Conservation (phyloP, 1,140 invertebrate species). For the Drosophila tristis region DNA sequence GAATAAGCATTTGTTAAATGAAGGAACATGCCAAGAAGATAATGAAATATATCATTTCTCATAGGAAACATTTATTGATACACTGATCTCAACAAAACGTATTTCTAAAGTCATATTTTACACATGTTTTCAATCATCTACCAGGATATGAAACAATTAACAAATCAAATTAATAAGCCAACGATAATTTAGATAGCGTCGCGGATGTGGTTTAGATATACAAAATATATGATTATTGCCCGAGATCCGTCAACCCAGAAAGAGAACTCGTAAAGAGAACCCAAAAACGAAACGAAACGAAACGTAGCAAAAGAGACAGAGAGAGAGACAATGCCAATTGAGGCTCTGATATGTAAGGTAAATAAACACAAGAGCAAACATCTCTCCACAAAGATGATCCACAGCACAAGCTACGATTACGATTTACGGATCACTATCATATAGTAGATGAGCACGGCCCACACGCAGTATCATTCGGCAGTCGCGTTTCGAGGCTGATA, state of each 20-base stretch:
- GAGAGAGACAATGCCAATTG: slow-evolving; percentile 30
- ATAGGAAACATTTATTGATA: slow-evolving; percentile 9
- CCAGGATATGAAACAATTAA: slow-evolving; percentile 49
- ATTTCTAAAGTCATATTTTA: too few relatives aligned
- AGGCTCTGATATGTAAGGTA: slow-evolving; percentile 63
- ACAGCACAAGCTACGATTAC: slow-evolving; percentile 27
- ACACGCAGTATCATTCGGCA: slow-evolving; percentile 44
- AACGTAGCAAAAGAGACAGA: not conserved
- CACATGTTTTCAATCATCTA: slow-evolving; percentile 23
- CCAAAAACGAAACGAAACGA: too few relatives aligned
- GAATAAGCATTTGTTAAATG: not conserved
- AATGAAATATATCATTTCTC: slow-evolving; percentile 28
- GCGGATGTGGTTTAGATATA: slow-evolving; percentile 38
- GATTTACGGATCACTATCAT: slow-evolving; percentile 45
- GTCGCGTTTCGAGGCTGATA: slow-evolving; percentile 43
- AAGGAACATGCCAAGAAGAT: slow-evolving; percentile 16
- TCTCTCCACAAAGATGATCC: slow-evolving; percentile 1
- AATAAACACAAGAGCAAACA: slow-evolving; percentile 37
- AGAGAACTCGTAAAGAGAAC: slow-evolving; percentile 9
- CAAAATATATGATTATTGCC: slow-evolving; percentile 25
- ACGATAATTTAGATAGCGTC: slow-evolving; percentile 46
- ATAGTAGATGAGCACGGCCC: slow-evolving; percentile 19
- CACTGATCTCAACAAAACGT: not conserved
- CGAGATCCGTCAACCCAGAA: slow-evolving; percentile 5
- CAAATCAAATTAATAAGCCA: slow-evolving; percentile 39